These are phyloP conservation scores for Struthidea cinerea DNA, from an alignment of 2,113 vertebrate species.

Conservation along the genomic window DNA sequence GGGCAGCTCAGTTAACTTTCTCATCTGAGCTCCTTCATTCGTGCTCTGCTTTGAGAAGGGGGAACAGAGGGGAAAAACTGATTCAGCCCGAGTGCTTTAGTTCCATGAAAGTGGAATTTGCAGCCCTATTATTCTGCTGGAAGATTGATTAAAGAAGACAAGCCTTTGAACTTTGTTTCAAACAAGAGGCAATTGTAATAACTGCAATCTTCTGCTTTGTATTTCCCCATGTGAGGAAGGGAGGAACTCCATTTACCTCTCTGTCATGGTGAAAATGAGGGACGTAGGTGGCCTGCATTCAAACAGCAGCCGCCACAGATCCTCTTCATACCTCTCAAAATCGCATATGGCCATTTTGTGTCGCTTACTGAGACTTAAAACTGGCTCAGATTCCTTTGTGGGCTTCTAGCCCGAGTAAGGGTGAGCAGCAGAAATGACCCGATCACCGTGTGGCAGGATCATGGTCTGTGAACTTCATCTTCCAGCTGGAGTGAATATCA, in stretches of 20 bases:
- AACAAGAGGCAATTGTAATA: conserved; percentile 51
- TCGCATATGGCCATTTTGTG: neutral
- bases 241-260: neutral
- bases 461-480: neutral
- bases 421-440: neutral
- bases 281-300: neutral
- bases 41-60: conserved; percentile 18
- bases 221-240: neutral
- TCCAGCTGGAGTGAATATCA: neutral
- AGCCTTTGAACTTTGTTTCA: conserved; percentile 64
- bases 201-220: conserved; percentile 28
- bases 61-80: neutral
- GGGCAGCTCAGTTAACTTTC: neutral
- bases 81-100: conserved; percentile 16
- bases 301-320: neutral
- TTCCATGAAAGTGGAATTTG: conserved; percentile 63
- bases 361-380: neutral
- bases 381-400: neutral
- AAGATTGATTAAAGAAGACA: conserved; percentile 63
- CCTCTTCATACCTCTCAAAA: neutral
- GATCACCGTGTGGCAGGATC: neutral
- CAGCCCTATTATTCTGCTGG: conserved; percentile 18
- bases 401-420: neutral
- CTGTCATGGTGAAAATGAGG: neutral
- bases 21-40: neutral